Percentiles rank a stretch among this genome's conserved stretches.
Evolutionary conservation across 2,888 invertebrate species (phyloP).

Genomic region (Baccha elongata): DNA sequence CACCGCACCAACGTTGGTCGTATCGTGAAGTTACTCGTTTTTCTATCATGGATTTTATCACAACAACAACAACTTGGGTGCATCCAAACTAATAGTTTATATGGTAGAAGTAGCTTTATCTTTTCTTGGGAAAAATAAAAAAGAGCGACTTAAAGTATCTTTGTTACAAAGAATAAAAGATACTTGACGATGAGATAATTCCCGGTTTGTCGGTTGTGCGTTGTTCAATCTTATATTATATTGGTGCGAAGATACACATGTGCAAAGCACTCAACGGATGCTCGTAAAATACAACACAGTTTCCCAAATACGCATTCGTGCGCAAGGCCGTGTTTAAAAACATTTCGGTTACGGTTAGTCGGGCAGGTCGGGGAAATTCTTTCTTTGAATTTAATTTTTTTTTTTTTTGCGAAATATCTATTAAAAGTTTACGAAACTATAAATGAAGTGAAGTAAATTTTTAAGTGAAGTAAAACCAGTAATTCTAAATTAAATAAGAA

Average conservation of each 20-base stretch:
- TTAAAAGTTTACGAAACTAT: not conserved
- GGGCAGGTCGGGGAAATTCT: conserved; percentile 23
- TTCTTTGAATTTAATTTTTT: not conserved
- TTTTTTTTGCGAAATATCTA: not conserved
- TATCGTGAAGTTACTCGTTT: conserved; percentile 56
- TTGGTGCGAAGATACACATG: not conserved
- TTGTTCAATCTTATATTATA: conserved; percentile 12
- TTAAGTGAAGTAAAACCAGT: not conserved
- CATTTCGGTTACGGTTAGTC: conserved; percentile 39
- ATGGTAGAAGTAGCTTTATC: conserved; percentile 40
- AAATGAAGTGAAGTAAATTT: not conserved
- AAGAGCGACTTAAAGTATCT: conserved; percentile 8
- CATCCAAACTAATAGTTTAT: conserved; percentile 30
- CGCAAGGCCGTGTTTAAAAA: conserved; percentile 60
- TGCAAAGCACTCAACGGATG: conserved; percentile 23
- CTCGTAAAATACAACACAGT: conserved; percentile 7
- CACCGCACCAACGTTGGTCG: not conserved
- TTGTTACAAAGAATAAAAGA: not conserved
- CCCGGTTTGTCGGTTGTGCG: conserved; percentile 35
- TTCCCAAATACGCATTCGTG: conserved; percentile 51
- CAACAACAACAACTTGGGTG: conserved; percentile 27
- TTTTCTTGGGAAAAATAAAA: conserved; percentile 2
- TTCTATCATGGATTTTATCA: conserved; percentile 33
- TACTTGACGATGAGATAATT: conserved; percentile 56
- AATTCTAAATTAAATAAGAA: conserved; percentile 12